Evolutionary conservation across 2,113 vertebrate genomes (phyloP).

Genomic region (Oophaga pumilio): DNA sequence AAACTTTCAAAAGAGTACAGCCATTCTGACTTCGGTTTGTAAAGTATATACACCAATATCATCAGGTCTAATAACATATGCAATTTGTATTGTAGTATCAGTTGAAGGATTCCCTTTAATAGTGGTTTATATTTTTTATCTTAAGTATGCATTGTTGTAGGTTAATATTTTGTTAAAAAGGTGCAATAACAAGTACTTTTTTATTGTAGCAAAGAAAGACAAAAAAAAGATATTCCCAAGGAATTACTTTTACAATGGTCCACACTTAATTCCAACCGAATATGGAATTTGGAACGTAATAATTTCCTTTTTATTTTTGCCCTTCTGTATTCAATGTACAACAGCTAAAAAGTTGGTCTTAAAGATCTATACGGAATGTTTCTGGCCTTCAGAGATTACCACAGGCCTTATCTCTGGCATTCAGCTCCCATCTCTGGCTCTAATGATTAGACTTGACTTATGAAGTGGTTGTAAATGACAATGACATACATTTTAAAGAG

Average conservation of each 20-base stretch:
- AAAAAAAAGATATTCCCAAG: neutral
- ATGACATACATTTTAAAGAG: conserved; percentile 19
- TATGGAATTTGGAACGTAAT: neutral
- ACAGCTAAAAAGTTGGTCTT: neutral
- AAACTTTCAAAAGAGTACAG: too few species aligned
- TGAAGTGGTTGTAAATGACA: conserved; percentile 31
- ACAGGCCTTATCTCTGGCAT: neutral
- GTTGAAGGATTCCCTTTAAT: too few species aligned
- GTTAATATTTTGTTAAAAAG: too few species aligned
- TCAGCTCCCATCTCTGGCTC: neutral
- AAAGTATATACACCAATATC: too few species aligned
- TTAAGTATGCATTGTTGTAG: too few species aligned
- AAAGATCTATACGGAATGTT: neutral
- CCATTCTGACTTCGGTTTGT: too few species aligned
- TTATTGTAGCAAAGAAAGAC: neutral
- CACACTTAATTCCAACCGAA: neutral
- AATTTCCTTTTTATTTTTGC: neutral
- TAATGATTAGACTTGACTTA: neutral
- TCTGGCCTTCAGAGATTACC: neutral
- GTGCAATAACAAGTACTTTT: too few species aligned
- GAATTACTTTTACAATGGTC: neutral
- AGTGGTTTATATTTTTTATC: too few species aligned
- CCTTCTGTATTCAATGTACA: neutral
- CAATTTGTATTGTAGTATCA: too few species aligned
- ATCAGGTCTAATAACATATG: too few species aligned